Base-by-base conservation (phyloP, 2,797 vertebrate genomes). In the Mus spretus region DNA sequence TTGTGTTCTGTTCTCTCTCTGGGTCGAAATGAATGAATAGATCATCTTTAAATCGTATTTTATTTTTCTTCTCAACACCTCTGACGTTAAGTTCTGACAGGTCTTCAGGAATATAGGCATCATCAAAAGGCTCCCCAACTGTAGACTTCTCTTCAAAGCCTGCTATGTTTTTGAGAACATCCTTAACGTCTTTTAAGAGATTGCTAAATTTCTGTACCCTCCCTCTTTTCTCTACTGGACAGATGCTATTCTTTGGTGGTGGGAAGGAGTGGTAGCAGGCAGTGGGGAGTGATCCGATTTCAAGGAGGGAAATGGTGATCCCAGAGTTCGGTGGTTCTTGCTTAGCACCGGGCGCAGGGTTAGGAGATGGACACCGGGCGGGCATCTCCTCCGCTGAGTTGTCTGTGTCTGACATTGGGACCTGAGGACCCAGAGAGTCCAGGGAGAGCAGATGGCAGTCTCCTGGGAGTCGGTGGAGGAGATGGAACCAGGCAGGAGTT, bases 121-220 rank as follows among this genome's bases (percentile, higher is more conserved):
- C 92, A 67, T 92, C 90, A 20, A n/a, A 90, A 88, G 53, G 5
- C 28, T 91, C 86, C 67, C 63, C 22, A 70, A 90, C 88, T 77
- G 44, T 47, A 31, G 28, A 9, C 10, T 70, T 92, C 40, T 95
- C 86, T 78, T 80, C 89, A 26, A 17, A 37, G 37, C 53, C 10
- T 75, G 75, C 47, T 65, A 67, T 20, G 1, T 22, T 77, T 93
- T 95, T 74, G 57, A 96, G 79, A 53, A 77, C 47, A 59, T 88
- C 90, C 90, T 92, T 92, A 47, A 97, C 55, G 70, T 91, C 96
- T 59, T 65, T 89, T 14, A 97, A 83, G 86, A 97, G 70, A 28
- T 67, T 88, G 78, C 95, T 72, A 77, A 95, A 90, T 55, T 93
- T 97, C 84, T 87, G 80, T n/a, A 63, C 2, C 20, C 57, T 37